Conservation (phyloP, 2,888 invertebrate species). For the Pogonocherus hispidulus region DNA sequence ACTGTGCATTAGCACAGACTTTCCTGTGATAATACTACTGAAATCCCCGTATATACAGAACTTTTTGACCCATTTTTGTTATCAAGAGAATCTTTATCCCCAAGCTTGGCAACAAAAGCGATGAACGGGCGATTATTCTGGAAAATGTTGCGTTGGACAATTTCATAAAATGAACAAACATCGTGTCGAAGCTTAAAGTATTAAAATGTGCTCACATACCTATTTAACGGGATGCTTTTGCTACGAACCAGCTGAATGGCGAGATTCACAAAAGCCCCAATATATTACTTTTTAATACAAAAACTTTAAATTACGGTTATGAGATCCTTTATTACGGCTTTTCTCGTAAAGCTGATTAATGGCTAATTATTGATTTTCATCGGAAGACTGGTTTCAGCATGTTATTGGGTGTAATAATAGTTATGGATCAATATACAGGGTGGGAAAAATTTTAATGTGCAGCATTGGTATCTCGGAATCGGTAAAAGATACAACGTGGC, state of each 20-base stretch:
- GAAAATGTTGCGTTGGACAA: not conserved
- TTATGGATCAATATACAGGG: conserved; percentile 6
- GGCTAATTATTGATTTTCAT: conserved; percentile 15
- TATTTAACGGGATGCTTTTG: not conserved
- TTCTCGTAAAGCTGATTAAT: conserved; percentile 2
- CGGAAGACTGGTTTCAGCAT: not conserved
- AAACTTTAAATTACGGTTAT: conserved; percentile 18
- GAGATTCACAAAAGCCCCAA: not conserved
- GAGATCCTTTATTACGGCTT: not conserved
- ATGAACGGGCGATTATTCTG: not conserved
- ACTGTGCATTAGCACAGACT: too few relatives aligned
- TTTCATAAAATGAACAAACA: not conserved
- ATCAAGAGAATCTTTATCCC: not conserved
- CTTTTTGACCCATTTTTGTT: not conserved
- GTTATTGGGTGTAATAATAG: conserved; percentile 10
- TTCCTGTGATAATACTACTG: not conserved
- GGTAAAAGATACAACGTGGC: too few relatives aligned
- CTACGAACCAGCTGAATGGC: not conserved
- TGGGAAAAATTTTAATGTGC: too few relatives aligned
- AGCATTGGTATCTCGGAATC: too few relatives aligned
- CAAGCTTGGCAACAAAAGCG: not conserved
- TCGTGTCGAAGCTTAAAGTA: not conserved
- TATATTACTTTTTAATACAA: conserved; percentile 5
- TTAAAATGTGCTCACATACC: not conserved
- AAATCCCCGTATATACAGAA: not conserved